A percentile compares a stretch with the other conserved stretches of the same genome.
These are phyloP conservation scores for Anabas testudineus DNA, from an alignment of 2,797 vertebrate genomes.

Conservation along the genomic window DNA sequence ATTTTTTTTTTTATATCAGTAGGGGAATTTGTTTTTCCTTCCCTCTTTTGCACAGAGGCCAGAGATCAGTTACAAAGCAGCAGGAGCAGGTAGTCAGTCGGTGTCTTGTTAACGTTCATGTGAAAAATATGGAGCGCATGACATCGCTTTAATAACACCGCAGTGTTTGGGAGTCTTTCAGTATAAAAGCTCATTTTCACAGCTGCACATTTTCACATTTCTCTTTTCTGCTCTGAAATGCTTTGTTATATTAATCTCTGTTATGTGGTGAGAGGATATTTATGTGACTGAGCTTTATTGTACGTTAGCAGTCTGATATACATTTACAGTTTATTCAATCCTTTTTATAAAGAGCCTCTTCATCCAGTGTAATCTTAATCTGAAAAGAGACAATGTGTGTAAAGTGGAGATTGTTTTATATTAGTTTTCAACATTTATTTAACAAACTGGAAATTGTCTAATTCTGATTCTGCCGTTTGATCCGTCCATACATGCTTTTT, in stretches of 20 bases:
- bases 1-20: background rate
- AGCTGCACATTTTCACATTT: background rate
- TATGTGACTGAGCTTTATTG: background rate
- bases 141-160: slow-evolving; percentile 5
- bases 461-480: slow-evolving; percentile 30
- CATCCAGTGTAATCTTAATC: slow-evolving; percentile 16
- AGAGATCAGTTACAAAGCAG: slow-evolving; percentile 12
- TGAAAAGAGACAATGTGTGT: slow-evolving; percentile 15
- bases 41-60: slow-evolving; percentile 17
- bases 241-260: background rate
- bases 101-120: slow-evolving; percentile 12
- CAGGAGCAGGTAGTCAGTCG: slow-evolving; percentile 15
- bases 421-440: slow-evolving; percentile 50
- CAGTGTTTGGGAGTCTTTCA: slow-evolving; percentile 5
- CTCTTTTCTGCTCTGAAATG: background rate
- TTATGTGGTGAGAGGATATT: background rate
- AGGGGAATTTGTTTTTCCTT: background rate
- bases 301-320: slow-evolving; percentile 1
- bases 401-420: slow-evolving; percentile 22
- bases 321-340: slow-evolving; percentile 8
- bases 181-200: slow-evolving; percentile 17
- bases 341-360: slow-evolving; percentile 15
- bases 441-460: slow-evolving; percentile 24
- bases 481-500: slow-evolving; percentile 33
- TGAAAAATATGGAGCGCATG: slow-evolving; percentile 13